These are phyloP conservation scores for Acrobeloides nanus DNA, from an alignment of 2,888 invertebrate species.

Conservation along the genomic window DNA sequence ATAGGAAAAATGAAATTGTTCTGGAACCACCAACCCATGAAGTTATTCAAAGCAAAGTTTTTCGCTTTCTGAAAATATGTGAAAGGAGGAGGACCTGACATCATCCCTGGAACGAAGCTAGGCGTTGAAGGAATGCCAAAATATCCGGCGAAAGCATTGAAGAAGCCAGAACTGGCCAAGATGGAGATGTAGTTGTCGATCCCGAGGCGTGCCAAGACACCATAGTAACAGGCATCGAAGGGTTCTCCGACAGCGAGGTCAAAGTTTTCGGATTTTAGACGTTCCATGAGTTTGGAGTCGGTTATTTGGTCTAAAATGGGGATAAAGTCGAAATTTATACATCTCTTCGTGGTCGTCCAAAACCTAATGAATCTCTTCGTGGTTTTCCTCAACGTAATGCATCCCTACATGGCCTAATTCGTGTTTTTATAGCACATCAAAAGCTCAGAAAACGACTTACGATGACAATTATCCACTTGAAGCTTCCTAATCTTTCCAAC, in stretches of 20 bases:
- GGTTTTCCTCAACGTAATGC: no score
- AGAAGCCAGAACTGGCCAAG: slow-evolving; percentile 3
- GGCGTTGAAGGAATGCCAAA: slow-evolving; percentile 3
- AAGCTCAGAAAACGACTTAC: no score
- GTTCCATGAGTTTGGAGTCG: no score
- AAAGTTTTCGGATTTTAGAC: slow-evolving; percentile 9
- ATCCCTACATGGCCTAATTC: no score
- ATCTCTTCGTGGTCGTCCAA: no score
- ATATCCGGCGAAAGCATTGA: not conserved
- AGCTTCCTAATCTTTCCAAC: no score
- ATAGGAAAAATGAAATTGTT: not conserved
- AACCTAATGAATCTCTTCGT: no score
- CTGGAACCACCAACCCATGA: not conserved
- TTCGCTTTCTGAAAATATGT: not conserved
- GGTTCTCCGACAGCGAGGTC: slow-evolving; percentile 12
- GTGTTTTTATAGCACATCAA: no score
- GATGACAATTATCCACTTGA: no score
- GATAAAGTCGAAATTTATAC: no score
- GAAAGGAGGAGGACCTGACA: no score
- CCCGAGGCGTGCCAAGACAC: slow-evolving; percentile 6
- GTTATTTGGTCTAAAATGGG: no score
- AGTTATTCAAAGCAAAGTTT: not conserved
- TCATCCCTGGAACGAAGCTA: slow-evolving; percentile 3
- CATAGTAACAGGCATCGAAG: slow-evolving; percentile 11
- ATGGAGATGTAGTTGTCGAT: slow-evolving; percentile 13